Percentiles rank a stretch among this genome's conserved stretches.
These are phyloP conservation scores for Melanotaenia trifasciata DNA, from an alignment of 2,797 vertebrate species.

Conservation along the genomic window DNA sequence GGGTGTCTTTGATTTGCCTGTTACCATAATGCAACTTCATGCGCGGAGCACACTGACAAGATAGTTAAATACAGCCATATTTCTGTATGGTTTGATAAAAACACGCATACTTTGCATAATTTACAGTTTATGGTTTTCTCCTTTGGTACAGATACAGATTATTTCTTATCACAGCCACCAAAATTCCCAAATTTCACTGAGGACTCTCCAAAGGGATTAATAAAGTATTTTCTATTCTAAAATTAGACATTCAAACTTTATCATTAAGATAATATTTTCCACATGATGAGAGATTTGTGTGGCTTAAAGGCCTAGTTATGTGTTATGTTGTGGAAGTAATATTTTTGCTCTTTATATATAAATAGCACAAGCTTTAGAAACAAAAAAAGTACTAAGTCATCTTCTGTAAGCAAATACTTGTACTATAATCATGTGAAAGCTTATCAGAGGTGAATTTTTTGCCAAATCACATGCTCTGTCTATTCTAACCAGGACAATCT, in stretches of 20 bases:
- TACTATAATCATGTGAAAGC: conserved; percentile 23
- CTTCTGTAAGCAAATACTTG: conserved; percentile 3
- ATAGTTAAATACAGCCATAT: too few relatives aligned
- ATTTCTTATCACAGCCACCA: too few relatives aligned
- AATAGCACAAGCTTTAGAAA: background rate
- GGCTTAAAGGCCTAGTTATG: too few relatives aligned
- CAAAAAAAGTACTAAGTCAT: conserved; percentile 1
- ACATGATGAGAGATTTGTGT: background rate
- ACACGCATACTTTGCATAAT: background rate
- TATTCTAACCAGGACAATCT: conserved; percentile 18
- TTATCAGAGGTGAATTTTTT: background rate
- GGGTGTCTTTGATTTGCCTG: too few relatives aligned
- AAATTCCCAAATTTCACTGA: too few relatives aligned
- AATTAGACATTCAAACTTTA: background rate
- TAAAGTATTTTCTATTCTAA: too few relatives aligned
- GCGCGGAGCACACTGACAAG: too few relatives aligned
- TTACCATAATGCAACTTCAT: too few relatives aligned
- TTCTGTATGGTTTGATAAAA: background rate
- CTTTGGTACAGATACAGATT: background rate
- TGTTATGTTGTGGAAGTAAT: background rate
- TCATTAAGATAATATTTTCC: background rate
- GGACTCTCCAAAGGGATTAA: too few relatives aligned
- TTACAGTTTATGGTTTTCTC: background rate
- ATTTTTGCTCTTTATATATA: background rate
- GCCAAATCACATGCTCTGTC: conserved; percentile 28